A percentile compares a stretch with the other conserved stretches of the same genome.
phyloP scores from a whole-genome alignment of 2,113 vertebrate genomes.

The Grantiella picta region DNA sequence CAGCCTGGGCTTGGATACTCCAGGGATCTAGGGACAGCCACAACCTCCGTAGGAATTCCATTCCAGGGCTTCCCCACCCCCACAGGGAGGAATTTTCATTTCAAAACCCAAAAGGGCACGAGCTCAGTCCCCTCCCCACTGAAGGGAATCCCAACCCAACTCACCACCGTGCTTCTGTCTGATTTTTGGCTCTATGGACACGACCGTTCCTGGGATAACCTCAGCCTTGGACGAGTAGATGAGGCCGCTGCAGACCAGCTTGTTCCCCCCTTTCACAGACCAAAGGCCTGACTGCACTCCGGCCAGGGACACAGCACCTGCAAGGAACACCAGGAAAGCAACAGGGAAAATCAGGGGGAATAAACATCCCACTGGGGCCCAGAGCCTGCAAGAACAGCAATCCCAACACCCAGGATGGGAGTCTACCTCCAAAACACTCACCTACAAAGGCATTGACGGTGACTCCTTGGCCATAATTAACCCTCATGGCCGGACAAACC shows the following conservation, averaged over 20 bases:
- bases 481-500: conserved; percentile 77
- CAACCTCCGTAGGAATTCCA: background rate
- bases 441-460: conserved; percentile 84
- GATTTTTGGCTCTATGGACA: conserved; percentile 77
- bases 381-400: background rate
- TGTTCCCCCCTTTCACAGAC: conserved; percentile 92
- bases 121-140: accelerated
- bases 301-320: conserved; percentile 84
- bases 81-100: background rate
- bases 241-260: conserved; percentile 84
- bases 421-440: conserved; percentile 25
- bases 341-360: background rate
- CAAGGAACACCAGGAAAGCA: background rate
- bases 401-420: accelerated
- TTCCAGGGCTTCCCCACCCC: background rate
- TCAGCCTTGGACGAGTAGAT: conserved; percentile 85
- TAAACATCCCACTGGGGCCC: background rate
- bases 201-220: conserved; percentile 80
- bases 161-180: conserved; percentile 77
- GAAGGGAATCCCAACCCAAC: background rate
- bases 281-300: conserved; percentile 80
- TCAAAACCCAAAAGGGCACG: accelerated
- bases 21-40: background rate
- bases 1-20: background rate
- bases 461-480: conserved; percentile 83